Conservation (phyloP, 2,888 invertebrate genomes). For the Chelonus formosanus region DNA sequence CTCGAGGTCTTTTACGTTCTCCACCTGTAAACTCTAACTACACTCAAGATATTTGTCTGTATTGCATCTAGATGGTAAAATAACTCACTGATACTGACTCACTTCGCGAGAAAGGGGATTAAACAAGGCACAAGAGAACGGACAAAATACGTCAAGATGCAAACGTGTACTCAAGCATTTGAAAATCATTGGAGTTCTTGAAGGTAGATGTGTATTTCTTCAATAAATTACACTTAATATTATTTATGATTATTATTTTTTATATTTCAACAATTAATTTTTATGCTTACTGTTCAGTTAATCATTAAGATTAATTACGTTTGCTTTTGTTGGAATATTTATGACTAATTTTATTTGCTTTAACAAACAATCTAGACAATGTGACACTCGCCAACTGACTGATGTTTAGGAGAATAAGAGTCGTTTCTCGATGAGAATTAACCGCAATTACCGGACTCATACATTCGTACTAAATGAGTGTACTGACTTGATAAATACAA, state of each 20-base stretch:
- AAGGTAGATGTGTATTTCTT: too few relatives aligned
- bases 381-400: conserved; percentile 15
- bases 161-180: not conserved
- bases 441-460: conserved; percentile 56
- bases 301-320: too few relatives aligned
- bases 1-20: not conserved
- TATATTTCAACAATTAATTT: too few relatives aligned
- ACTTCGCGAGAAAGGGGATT: conserved; percentile 23
- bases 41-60: not conserved
- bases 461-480: conserved; percentile 20
- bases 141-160: conserved; percentile 1
- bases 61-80: not conserved
- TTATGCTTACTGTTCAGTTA: too few relatives aligned
- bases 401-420: conserved; percentile 21
- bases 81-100: not conserved
- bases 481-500: not conserved
- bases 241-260: too few relatives aligned
- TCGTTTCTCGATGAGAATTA: conserved; percentile 51
- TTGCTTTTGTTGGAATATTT: not conserved
- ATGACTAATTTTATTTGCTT: not conserved
- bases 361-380: not conserved
- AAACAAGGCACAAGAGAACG: conserved; percentile 22
- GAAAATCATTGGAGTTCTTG: conserved; percentile 4
- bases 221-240: too few relatives aligned
- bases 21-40: conserved; percentile 10